Conservation (phyloP, 2,888 invertebrate species). For the Tachina grossa region DNA sequence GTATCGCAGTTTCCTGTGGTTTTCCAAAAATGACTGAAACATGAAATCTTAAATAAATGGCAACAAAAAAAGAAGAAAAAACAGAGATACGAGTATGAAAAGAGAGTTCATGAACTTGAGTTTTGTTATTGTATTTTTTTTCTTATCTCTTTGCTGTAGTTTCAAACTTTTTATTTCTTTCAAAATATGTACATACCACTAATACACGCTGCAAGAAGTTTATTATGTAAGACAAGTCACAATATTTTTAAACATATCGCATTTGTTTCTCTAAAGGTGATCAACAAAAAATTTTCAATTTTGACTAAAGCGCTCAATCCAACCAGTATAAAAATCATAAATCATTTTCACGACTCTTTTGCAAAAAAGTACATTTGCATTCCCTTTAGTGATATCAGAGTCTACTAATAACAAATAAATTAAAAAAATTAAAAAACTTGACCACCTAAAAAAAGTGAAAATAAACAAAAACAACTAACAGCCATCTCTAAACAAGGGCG, state of each 20-base stretch:
- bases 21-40: constrained; percentile 39
- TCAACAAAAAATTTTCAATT: too few relatives aligned
- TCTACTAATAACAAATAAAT: too few relatives aligned
- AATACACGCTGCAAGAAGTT: constrained; percentile 32
- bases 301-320: too few relatives aligned
- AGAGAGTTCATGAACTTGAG: constrained; percentile 65
- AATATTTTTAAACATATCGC: neutral
- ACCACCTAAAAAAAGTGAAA: too few relatives aligned
- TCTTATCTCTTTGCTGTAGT: neutral
- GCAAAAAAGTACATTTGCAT: too few relatives aligned
- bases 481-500: too few relatives aligned
- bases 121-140: neutral
- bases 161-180: too few relatives aligned
- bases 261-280: neutral
- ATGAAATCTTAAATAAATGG: constrained; percentile 6
- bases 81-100: constrained; percentile 17
- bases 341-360: too few relatives aligned
- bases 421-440: too few relatives aligned
- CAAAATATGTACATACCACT: neutral
- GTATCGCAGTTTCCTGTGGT: constrained; percentile 51
- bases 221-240: constrained; percentile 19
- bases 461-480: too few relatives aligned
- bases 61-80: constrained; percentile 29
- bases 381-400: too few relatives aligned
- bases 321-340: too few relatives aligned